phyloP scores from a whole-genome alignment of 2,797 vertebrate genomes.

The Rallus crepitans region DNA sequence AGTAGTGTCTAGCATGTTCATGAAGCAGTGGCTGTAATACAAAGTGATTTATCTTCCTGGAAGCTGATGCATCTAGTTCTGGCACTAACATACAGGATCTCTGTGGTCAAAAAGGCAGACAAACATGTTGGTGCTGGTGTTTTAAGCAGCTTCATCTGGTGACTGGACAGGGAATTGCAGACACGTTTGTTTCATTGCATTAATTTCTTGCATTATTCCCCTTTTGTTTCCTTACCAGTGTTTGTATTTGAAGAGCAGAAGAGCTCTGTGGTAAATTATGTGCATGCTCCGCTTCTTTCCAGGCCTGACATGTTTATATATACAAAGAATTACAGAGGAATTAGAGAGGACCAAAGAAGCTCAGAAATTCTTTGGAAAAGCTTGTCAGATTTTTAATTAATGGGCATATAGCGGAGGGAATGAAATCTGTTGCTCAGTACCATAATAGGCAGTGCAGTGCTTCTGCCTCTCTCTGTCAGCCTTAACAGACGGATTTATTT shows the following conservation, averaged over 20 bases:
- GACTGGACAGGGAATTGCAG: constrained; percentile 13
- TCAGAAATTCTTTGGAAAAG: constrained; percentile 53
- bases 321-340: constrained; percentile 49
- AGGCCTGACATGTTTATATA: constrained; percentile 54
- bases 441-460: constrained; percentile 72
- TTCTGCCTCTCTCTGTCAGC: constrained; percentile 43
- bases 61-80: background rate
- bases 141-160: constrained; percentile 43
- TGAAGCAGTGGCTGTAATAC: background rate
- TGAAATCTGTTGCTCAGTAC: constrained; percentile 62
- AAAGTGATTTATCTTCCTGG: background rate
- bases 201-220: constrained; percentile 19
- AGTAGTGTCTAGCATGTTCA: background rate
- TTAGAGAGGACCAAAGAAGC: constrained; percentile 51
- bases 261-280: background rate
- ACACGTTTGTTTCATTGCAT: background rate
- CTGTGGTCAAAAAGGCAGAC: background rate
- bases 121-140: background rate
- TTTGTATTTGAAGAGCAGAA: constrained; percentile 10
- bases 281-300: background rate
- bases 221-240: constrained; percentile 19
- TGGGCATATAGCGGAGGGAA: constrained; percentile 42
- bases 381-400: constrained; percentile 63
- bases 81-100: background rate
- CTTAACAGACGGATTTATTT: constrained; percentile 64